These are phyloP conservation scores for Clitarchus hookeri DNA, from an alignment of 2,888 invertebrate genomes.

Conservation along the genomic window DNA sequence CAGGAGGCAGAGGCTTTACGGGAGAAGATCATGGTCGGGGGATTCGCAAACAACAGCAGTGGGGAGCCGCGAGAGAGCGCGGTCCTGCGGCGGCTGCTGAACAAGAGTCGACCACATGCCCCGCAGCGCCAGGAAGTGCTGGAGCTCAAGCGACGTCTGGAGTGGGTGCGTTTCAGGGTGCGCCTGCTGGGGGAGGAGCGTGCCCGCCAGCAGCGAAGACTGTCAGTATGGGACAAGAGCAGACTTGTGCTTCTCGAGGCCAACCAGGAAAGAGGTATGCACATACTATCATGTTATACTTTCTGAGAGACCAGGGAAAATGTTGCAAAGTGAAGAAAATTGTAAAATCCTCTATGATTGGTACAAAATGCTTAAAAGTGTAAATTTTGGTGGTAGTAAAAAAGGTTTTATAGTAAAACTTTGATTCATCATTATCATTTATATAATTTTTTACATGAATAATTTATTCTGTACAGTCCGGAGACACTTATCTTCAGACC, in stretches of 20 bases:
- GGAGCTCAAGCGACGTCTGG: constrained; percentile 69
- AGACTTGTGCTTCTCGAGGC: constrained; percentile 67
- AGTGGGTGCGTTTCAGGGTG: constrained; percentile 70
- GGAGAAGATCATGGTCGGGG: constrained; percentile 57
- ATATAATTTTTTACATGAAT: no score
- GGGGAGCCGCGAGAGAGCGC: constrained; percentile 41
- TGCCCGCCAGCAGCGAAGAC: constrained; percentile 65
- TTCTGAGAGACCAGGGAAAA: no score
- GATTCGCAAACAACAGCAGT: constrained; percentile 39
- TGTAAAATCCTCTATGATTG: no score
- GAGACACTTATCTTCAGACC: no score
- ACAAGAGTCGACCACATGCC: constrained; percentile 43
- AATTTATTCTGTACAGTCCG: no score
- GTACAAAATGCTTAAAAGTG: no score
- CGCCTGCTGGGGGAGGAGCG: constrained; percentile 72
- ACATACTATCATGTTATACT: background rate
- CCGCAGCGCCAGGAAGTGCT: constrained; percentile 61
- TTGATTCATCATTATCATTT: no score
- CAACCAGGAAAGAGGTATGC: constrained; percentile 57
- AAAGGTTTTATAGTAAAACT: no score
- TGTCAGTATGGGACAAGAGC: constrained; percentile 67
- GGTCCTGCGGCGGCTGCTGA: constrained; percentile 47
- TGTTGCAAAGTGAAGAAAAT: no score
- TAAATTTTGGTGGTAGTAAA: no score
- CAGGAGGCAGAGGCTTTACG: constrained; percentile 60